These are phyloP conservation scores for Eupsilia transversa DNA, from an alignment of 2,888 invertebrate species.

Conservation along the genomic window DNA sequence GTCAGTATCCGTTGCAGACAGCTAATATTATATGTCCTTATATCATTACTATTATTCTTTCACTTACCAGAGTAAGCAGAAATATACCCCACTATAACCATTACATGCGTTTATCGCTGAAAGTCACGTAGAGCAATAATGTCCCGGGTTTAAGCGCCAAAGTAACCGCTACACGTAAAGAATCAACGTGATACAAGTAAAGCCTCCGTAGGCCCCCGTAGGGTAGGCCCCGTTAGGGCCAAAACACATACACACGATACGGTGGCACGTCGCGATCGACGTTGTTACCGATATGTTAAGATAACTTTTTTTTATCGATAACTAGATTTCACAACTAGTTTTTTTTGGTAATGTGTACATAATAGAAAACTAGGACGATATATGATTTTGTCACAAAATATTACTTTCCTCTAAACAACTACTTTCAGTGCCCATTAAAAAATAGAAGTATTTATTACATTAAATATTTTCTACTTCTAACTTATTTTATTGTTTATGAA, in stretches of 20 bases:
- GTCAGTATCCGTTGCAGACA: background rate
- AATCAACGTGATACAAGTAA: slow-evolving; percentile 35
- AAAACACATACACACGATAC: no score
- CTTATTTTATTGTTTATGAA: slow-evolving; percentile 29
- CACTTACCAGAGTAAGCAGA: slow-evolving; percentile 4
- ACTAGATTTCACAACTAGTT: no score
- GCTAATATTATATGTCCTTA: background rate
- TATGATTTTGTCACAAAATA: background rate
- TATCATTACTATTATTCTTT: slow-evolving; percentile 11
- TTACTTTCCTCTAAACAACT: slow-evolving; percentile 2
- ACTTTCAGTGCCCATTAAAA: slow-evolving; percentile 7
- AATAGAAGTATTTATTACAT: slow-evolving; percentile 12
- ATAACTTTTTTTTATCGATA: no score
- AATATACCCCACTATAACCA: slow-evolving; percentile 28
- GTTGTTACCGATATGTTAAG: no score
- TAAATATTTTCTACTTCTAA: slow-evolving; percentile 24
- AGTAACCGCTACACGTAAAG: slow-evolving; percentile 35
- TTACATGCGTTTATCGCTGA: slow-evolving; percentile 49
- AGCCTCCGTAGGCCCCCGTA: no score
- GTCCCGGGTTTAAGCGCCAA: slow-evolving; percentile 25
- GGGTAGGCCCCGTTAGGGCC: slow-evolving; percentile 5
- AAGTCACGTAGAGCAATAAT: slow-evolving; percentile 60
- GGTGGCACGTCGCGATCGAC: no score
- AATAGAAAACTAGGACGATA: background rate
- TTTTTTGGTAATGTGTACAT: no score